Base-by-base conservation (phyloP, 2,888 invertebrate genomes). In the Apotomis capreana region DNA sequence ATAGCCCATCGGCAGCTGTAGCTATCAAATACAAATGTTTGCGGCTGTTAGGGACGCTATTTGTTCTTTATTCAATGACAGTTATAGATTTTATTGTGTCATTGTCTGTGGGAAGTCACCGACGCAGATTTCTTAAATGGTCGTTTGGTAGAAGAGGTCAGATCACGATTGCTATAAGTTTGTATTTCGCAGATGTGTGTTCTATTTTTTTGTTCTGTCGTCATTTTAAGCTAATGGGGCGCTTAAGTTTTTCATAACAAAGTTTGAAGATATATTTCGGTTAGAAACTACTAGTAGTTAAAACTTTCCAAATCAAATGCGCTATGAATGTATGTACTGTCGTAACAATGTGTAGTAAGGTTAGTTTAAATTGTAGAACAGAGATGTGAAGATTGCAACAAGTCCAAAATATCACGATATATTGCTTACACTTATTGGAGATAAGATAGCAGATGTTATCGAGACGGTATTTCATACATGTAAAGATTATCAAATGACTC, bases 1-100 rank as follows among this genome's bases (percentile, higher is more conserved):
- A 91, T 91, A 82, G 85, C 57, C 49, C 80, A 75, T 69, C 75
- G 81, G 83, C 88, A 89, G 89, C 90, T 91, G 91, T 86, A 85
- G 83, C 84, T 84, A 87, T 84, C 90, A 90, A 83, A 83, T 84
- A 83, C 84, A 76, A 85, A 78, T 88, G 89, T 91, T 90, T 90
- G 90, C 86, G 90, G 89, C 87, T 87, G 89, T 90, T 90, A 87
- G 88, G 87, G 88, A 85, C 81, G 85, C 87, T 83, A 91, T 92
- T 87, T 84, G 86, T 87, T 86, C 85, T 85, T 90, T 89, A 91
- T 91, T 88, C 83, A 85, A 87, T 86, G 89, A 88, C 88, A 88
- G 86, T 91, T 89, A 89, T 84, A 86, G 83, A 84, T 87, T 87
- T 84, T 81, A 86, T 87, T 87, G 84, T 84, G 76, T 64, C 68